Conservation (phyloP, 2,888 invertebrate species). For the Acleris laterana region DNA sequence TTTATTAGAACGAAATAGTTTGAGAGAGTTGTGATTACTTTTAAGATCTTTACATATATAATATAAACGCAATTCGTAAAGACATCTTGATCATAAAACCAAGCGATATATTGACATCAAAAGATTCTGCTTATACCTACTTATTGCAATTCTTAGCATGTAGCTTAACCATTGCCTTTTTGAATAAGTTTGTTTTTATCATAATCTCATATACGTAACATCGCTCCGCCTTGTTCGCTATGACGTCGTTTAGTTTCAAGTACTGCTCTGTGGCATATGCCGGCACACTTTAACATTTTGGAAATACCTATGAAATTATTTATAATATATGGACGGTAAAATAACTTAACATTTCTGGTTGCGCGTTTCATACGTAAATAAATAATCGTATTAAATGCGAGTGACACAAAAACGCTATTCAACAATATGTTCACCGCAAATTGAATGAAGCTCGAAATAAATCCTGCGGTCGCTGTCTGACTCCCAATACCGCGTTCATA, state of each 20-base stretch:
- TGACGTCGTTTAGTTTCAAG: conserved; percentile 62
- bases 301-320: too few species aligned
- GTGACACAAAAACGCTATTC: conserved; percentile 71
- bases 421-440: conserved; percentile 80
- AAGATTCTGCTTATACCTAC: conserved; percentile 47
- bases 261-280: conserved; percentile 26
- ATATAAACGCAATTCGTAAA: conserved; percentile 18
- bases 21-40: background rate
- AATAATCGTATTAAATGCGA: conserved; percentile 57
- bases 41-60: too few species aligned
- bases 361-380: conserved; percentile 47
- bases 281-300: too few species aligned
- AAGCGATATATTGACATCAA: conserved; percentile 22
- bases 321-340: too few species aligned
- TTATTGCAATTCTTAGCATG: conserved; percentile 68
- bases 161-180: conserved; percentile 51
- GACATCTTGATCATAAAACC: background rate
- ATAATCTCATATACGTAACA: conserved; percentile 52
- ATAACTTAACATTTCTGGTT: too few species aligned
- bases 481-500: conserved; percentile 70
- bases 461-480: conserved; percentile 78
- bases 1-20: background rate
- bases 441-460: conserved; percentile 81
- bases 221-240: conserved; percentile 62
- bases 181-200: conserved; percentile 64